Evolutionary conservation across 1,140 invertebrate species (phyloP).

Genomic region (Lordiphosa collinella): DNA sequence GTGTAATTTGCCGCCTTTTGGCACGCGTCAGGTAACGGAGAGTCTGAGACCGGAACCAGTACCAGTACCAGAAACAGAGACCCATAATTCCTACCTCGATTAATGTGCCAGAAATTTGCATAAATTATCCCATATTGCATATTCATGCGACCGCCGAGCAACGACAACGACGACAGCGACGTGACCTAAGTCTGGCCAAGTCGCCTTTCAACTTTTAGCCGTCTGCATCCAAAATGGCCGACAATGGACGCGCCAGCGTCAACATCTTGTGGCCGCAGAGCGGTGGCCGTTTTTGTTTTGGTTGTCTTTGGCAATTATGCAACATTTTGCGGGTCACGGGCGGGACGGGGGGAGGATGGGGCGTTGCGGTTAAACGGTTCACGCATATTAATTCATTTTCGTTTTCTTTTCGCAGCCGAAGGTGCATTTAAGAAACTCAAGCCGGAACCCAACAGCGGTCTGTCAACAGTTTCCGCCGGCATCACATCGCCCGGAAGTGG

Average conservation of each 20-base stretch:
- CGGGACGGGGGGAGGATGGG: background rate
- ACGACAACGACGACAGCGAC: conserved; percentile 22
- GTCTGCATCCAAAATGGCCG: conserved; percentile 22
- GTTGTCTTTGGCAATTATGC: conserved; percentile 63
- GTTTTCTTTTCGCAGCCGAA: conserved; percentile 83
- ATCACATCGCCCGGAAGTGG: conserved; percentile 81
- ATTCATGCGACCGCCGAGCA: conserved; percentile 61
- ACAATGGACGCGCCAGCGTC: conserved; percentile 20
- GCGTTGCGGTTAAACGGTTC: conserved; percentile 42
- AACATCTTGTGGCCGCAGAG: conserved; percentile 75
- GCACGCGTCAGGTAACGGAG: conserved; percentile 32
- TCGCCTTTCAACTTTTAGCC: conserved; percentile 29
- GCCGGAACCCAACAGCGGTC: conserved; percentile 87
- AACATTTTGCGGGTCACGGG: conserved; percentile 57
- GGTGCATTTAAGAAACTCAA: conserved; percentile 98
- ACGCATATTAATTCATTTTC: conserved; percentile 54
- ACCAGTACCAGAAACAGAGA: background rate
- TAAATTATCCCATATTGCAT: conserved; percentile 80
- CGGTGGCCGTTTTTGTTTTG: conserved; percentile 25
- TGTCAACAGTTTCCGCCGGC: conserved; percentile 80
- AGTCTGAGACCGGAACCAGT: background rate
- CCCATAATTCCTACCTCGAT: conserved; percentile 62
- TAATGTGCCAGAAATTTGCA: conserved; percentile 79
- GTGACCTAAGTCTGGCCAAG: conserved; percentile 52
- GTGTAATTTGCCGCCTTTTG: conserved; percentile 65